Evolutionary conservation across 2,113 vertebrate species (phyloP).

Genomic region (Corydoras maculifer): DNA sequence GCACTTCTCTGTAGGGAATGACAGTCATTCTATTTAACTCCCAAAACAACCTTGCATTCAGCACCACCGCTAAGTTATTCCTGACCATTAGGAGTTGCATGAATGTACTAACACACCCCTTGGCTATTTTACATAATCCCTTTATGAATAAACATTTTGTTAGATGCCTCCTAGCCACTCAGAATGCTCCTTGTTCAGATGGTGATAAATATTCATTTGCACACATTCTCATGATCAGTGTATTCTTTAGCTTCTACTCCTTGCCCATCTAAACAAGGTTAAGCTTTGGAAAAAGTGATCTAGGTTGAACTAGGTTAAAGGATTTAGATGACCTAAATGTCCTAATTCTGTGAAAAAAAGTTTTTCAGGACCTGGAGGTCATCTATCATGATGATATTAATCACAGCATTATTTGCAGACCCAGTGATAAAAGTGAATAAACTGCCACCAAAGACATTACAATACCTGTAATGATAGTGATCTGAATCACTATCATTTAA

Average conservation of each 20-base stretch:
- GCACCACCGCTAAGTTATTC: constrained; percentile 35
- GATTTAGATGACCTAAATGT: not conserved
- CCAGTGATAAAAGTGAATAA: not conserved
- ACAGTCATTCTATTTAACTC: constrained; percentile 28
- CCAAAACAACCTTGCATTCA: constrained; percentile 39
- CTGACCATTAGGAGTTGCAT: constrained; percentile 40
- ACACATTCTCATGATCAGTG: constrained; percentile 26
- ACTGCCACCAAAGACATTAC: not conserved
- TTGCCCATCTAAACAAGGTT: constrained; percentile 27
- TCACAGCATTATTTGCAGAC: not conserved
- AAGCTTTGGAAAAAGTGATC: constrained; percentile 16
- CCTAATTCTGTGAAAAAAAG: not conserved
- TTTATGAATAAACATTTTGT: constrained; percentile 56
- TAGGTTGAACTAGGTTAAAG: constrained; percentile 8
- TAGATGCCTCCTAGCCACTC: constrained; percentile 37
- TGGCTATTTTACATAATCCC: constrained; percentile 54
- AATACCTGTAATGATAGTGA: not conserved
- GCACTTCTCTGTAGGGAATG: constrained; percentile 31
- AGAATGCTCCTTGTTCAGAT: constrained; percentile 44
- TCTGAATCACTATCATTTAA: not conserved
- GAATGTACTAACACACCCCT: constrained; percentile 48
- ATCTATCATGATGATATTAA: not conserved
- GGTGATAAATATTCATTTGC: constrained; percentile 52
- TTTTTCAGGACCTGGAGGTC: not conserved
- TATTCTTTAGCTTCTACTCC: constrained; percentile 30